phyloP scores from a whole-genome alignment of 2,888 invertebrate species.

The Hypercompe scribonia region DNA sequence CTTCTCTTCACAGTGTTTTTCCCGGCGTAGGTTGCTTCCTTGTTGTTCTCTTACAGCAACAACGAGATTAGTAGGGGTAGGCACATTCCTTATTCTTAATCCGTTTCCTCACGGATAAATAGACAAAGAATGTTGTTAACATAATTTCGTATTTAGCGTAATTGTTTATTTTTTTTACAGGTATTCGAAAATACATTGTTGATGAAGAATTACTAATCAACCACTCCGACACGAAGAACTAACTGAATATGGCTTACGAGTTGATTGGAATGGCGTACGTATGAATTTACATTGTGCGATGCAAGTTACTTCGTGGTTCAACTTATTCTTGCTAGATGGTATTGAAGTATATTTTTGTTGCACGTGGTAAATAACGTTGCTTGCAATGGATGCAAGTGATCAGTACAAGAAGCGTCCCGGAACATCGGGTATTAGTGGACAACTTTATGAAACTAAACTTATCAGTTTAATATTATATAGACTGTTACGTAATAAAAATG shows the following conservation, averaged over 20 bases:
- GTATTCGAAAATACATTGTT: background rate
- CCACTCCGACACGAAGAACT: background rate
- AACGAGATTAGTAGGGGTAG: too few relatives aligned
- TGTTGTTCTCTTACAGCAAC: too few relatives aligned
- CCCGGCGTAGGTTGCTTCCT: too few relatives aligned
- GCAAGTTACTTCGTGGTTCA: background rate
- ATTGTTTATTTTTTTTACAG: background rate
- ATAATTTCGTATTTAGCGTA: background rate
- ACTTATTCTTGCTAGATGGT: background rate
- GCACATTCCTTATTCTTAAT: too few relatives aligned
- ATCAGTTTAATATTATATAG: constrained; percentile 38
- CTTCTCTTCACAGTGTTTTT: too few relatives aligned
- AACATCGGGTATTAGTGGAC: constrained; percentile 39
- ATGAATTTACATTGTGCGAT: background rate
- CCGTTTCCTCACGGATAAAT: too few relatives aligned
- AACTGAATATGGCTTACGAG: background rate
- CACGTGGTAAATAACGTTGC: background rate
- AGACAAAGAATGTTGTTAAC: background rate
- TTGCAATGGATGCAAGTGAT: background rate
- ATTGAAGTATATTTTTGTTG: background rate
- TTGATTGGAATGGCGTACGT: background rate
- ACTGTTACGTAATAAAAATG: constrained; percentile 13
- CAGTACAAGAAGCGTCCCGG: constrained; percentile 25
- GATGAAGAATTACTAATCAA: background rate
- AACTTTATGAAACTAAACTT: constrained; percentile 44